Evolutionary conservation across 2,888 invertebrate species (phyloP).

Genomic region (Globia sparganii): DNA sequence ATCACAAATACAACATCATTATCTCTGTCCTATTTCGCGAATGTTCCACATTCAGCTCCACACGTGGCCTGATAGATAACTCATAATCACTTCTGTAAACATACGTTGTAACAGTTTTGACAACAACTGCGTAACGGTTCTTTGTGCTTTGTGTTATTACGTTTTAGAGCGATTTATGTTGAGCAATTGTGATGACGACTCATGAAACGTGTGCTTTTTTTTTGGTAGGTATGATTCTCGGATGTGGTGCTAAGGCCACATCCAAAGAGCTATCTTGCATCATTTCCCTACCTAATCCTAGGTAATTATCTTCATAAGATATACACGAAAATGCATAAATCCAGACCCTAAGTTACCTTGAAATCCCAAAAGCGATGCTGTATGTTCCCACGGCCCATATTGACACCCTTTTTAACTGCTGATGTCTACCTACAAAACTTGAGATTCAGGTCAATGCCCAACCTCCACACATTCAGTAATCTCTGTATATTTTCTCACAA

Average conservation of each 20-base stretch:
- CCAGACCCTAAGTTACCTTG: background rate
- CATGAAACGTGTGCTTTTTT: slow-evolving; percentile 27
- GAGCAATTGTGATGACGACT: slow-evolving; percentile 35
- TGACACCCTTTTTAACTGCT: slow-evolving; percentile 1
- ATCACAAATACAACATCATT: slow-evolving; percentile 28
- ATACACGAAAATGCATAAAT: background rate
- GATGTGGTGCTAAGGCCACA: background rate
- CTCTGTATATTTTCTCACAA: slow-evolving; percentile 32
- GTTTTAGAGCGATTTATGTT: slow-evolving; percentile 30
- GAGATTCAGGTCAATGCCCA: slow-evolving; percentile 47
- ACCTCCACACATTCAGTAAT: slow-evolving; percentile 10
- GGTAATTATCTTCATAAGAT: background rate
- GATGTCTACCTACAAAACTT: slow-evolving; percentile 12
- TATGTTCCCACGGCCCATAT: background rate
- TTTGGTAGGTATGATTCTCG: background rate
- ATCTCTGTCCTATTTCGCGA: slow-evolving; percentile 59
- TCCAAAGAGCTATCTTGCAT: background rate
- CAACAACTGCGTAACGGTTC: slow-evolving; percentile 47
- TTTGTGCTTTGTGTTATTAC: slow-evolving; percentile 45
- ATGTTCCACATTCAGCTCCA: slow-evolving; percentile 53
- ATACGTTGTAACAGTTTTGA: slow-evolving; percentile 48
- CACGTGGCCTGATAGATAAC: slow-evolving; percentile 60
- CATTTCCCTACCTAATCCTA: background rate
- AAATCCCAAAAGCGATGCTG: background rate
- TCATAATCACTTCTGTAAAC: slow-evolving; percentile 44